Percentiles rank a stretch among this genome's conserved stretches.
These are phyloP conservation scores for Gobio occitaniae DNA, from an alignment of 2,797 vertebrate species.

Conservation along the genomic window DNA sequence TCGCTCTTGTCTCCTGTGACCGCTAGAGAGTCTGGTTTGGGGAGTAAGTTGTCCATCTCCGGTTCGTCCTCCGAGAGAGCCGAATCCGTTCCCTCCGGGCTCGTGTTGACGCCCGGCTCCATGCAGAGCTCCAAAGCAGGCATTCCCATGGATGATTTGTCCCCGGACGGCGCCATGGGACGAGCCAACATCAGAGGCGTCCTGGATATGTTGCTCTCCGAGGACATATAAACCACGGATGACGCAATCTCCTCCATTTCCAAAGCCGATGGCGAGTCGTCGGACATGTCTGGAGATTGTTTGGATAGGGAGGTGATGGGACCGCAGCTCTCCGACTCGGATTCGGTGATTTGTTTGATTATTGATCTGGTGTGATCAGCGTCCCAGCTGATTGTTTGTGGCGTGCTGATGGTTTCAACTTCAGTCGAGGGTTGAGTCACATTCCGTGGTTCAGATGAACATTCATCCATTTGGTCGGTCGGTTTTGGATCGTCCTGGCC, in stretches of 20 bases:
- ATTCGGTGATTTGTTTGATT: conserved; percentile 75
- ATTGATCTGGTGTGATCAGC: conserved; percentile 72
- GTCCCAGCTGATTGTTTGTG: conserved; percentile 55
- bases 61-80: conserved; percentile 90
- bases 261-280: conserved; percentile 83
- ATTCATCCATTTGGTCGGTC: conserved; percentile 27
- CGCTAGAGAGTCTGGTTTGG: conserved; percentile 79
- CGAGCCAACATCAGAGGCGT: conserved; percentile 70
- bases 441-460: conserved; percentile 50
- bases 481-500: conserved; percentile 5
- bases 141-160: conserved; percentile 66
- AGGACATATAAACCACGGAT: conserved; percentile 75
- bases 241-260: conserved; percentile 85
- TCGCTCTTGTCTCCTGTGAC: conserved; percentile 74
- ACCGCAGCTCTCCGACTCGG: conserved; percentile 73
- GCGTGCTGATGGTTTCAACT: conserved; percentile 55
- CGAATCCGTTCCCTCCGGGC: conserved; percentile 85
- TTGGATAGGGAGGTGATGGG: conserved; percentile 70
- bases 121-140: conserved; percentile 78
- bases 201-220: conserved; percentile 67
- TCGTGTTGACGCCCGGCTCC: conserved; percentile 81
- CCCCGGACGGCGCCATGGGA: conserved; percentile 66
- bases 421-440: not conserved
- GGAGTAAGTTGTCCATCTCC: conserved; percentile 90
- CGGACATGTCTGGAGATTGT: conserved; percentile 79